Percentiles rank a stretch among this genome's conserved stretches.
Conservation (phyloP, 2,888 invertebrate genomes). For the Eutolmus rufibarbis region DNA sequence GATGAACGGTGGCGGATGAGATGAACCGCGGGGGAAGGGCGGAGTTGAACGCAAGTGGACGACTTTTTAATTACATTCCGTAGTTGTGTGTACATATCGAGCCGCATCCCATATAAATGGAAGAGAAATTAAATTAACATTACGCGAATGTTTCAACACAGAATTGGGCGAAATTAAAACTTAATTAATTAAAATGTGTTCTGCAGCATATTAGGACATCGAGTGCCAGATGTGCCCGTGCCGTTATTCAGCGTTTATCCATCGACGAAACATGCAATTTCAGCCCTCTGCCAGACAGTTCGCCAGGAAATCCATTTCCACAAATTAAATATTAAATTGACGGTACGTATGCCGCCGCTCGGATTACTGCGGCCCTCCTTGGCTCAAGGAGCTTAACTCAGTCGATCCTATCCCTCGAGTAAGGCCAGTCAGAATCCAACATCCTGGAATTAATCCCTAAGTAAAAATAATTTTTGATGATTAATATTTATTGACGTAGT, state of each 20-base stretch:
- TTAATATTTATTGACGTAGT: not conserved
- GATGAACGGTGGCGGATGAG: not conserved
- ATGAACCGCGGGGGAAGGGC: no score
- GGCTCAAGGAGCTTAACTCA: not conserved
- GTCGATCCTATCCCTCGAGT: not conserved
- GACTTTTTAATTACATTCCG: constrained; percentile 36
- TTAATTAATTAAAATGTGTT: constrained; percentile 37
- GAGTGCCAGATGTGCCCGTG: constrained; percentile 64
- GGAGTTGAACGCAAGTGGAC: not conserved
- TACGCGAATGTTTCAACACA: constrained; percentile 36
- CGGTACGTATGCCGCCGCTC: constrained; percentile 57
- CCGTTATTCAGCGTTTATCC: constrained; percentile 67
- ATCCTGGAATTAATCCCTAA: not conserved
- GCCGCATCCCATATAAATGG: constrained; percentile 30
- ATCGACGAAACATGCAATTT: constrained; percentile 68
- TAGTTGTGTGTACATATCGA: constrained; percentile 18
- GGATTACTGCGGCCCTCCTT: not conserved
- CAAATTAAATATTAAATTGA: constrained; percentile 62
- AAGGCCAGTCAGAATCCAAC: not conserved
- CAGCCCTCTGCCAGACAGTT: constrained; percentile 67
- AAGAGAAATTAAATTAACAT: constrained; percentile 36
- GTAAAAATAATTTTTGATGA: not conserved
- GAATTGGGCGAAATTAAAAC: constrained; percentile 37
- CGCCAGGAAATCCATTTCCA: constrained; percentile 66
- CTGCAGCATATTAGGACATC: constrained; percentile 63